Evolutionary conservation across 2,113 vertebrate genomes (phyloP), one percentile per base, ranked within the genome.

Genomic region (Thamnaconus septentrionalis): DNA sequence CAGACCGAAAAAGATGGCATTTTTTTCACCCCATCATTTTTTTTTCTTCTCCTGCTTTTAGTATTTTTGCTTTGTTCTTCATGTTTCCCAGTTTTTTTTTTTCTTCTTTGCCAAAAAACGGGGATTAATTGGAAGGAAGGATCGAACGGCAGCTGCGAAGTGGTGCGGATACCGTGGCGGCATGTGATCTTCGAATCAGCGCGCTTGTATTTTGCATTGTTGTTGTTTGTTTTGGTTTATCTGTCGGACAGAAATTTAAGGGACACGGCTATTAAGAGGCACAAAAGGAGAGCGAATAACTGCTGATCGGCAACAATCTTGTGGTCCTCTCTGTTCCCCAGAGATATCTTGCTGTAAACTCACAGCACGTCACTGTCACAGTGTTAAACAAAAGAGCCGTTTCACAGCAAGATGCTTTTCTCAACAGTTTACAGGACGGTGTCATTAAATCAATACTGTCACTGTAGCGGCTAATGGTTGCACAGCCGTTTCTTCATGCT

Each of bases 1-100:
- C 77, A 82, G 75, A 82, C 86, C 53, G 53, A 85, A 79, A 50
- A 82, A 79, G 71, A 81, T 86, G 80, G 69, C 78, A 66, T 65
- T 82, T 75, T 78, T 73, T 70, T 66, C 40, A 8, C 8, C 57
- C 52, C 65, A 76, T 80, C 73, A 75, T 71, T 56, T 41, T 41
- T 3, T 42, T 69, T 52, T 8, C 47, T 7, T 48, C 8, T 39
- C 6, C 43, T 60, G 55, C 59, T 58, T 45, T 47, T 64, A 55
- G 3, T 63, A 39, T 61, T 58, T 43, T 51, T 43, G 42, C 8
- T 6, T 56, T 4, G 53, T 53, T 60, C 65, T 79, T 71, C 63
- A 69, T 61, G 65, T 81, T 64, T 66, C 66, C 52, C 63, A 77
- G 74, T 65, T 71, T 83, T 47, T 56, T 77, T 84, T 64, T 55